These are phyloP conservation scores for Drosophila infuscata DNA, from an alignment of 2,888 invertebrate species.

Conservation along the genomic window DNA sequence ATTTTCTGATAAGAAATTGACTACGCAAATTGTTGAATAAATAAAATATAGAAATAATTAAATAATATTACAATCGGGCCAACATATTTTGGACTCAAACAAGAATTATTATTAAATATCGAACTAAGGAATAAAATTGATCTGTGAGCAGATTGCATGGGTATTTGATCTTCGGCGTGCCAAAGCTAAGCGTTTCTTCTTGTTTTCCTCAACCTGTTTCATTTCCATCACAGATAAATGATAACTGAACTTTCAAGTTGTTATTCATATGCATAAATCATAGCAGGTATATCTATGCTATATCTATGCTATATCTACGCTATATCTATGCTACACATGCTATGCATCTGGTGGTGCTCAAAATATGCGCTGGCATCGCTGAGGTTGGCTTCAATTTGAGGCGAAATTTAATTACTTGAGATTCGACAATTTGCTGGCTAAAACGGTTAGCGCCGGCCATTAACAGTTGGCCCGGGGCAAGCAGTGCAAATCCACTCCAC, in stretches of 20 bases:
- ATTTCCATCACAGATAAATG: not conserved
- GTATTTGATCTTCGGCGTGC: not conserved
- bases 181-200: not conserved
- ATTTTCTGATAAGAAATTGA: not conserved
- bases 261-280: not conserved
- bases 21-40: too few species aligned
- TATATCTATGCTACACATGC: conserved; percentile 4
- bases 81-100: not conserved
- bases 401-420: conserved; percentile 43
- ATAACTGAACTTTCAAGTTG: not conserved
- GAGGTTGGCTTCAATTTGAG: conserved; percentile 8
- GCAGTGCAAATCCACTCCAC: not conserved
- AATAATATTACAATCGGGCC: not conserved
- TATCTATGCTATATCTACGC: not conserved
- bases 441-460: conserved; percentile 38
- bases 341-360: not conserved
- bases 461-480: conserved; percentile 24
- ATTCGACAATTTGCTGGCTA: conserved; percentile 35
- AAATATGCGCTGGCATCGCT: not conserved
- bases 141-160: not conserved
- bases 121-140: not conserved
- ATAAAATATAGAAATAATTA: not conserved
- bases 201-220: not conserved
- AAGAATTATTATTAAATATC: not conserved
- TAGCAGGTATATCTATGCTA: not conserved